These are phyloP conservation scores for Cuculus canorus DNA, from an alignment of 2,797 vertebrate genomes.

Conservation along the genomic window DNA sequence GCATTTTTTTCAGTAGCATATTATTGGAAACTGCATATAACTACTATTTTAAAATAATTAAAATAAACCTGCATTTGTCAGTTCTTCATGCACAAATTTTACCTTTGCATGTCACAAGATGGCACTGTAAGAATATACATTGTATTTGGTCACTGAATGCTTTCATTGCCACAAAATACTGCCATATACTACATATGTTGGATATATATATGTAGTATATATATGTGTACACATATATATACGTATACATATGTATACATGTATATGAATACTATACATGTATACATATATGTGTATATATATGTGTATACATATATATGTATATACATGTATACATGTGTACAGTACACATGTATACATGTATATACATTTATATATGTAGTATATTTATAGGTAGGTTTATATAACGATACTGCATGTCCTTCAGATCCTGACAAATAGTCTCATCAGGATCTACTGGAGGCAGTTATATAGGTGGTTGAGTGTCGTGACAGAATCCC, in stretches of 20 bases:
- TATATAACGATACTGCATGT: fast-evolving
- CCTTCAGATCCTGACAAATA: background rate
- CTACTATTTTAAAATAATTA: background rate
- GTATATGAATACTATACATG: too few species aligned
- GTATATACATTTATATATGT: too few species aligned
- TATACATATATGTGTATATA: too few species aligned
- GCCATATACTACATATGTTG: too few species aligned
- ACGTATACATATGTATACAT: too few species aligned
- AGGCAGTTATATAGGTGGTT: fast-evolving
- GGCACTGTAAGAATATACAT: constrained; percentile 45
- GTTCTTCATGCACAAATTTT: background rate
- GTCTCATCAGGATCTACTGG: background rate
- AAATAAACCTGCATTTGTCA: background rate
- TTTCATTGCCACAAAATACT: background rate
- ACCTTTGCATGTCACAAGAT: constrained; percentile 21
- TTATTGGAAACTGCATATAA: background rate
- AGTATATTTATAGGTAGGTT: too few species aligned
- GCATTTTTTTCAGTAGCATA: background rate
- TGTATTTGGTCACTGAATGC: background rate
- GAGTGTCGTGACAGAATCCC: background rate
- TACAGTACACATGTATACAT: too few species aligned
- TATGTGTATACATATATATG: too few species aligned
- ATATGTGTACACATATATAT: too few species aligned
- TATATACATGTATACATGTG: too few species aligned
- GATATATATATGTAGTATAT: too few species aligned